Evolutionary conservation across 64 coral and sea anemone genomes (phyloP), one percentile per base, ranked within the genome.

Genomic region (Orbicella faveolata): DNA sequence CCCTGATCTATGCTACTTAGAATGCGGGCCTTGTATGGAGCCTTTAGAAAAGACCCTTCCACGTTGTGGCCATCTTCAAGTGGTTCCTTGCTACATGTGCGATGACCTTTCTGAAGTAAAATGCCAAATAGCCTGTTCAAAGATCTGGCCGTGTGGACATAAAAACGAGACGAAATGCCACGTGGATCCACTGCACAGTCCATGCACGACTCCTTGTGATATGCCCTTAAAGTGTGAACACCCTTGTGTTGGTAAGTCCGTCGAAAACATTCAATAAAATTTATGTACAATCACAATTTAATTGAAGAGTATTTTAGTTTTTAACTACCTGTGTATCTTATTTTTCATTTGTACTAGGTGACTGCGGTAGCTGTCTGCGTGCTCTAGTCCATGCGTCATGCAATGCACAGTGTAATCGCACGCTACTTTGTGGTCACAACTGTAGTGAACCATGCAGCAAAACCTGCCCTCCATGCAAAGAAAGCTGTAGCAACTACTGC

Each of bases 111-210:
- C 41, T 23, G 73, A 89, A 15, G 83, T 89, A 34, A 67, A 48
- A 33, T 95, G 94, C 17, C 7, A 13, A 16, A 87, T 17, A 10
- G 72, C 70, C 4, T 95, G 94, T 81, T 1, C 34, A 65, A 81
- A 86, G 17, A 23, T 2, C 66, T 93, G 85, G 86, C 77, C 91
- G 52, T 93, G 91, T 74, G 69, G 77, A 21, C 91, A 93, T 36
- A n/a, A 6, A 15, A 88, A 82, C 25, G 11, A 59, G 0, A 74
- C 75, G 21, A 17, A 81, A 18, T 93, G 91, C 54, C 69, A 93
- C 80, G 55, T 88, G 37, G 36, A 93, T 65, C 91, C 91, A 44
- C 52, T 75, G 20, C 52, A 36, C 0, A 75, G 20, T 23, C 63
- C 67, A 12, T 95, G 93, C 36, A 26, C 23, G 33, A 53, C 81